Conservation (phyloP, 1,140 invertebrate genomes). For the Agrypnia vestita region DNA sequence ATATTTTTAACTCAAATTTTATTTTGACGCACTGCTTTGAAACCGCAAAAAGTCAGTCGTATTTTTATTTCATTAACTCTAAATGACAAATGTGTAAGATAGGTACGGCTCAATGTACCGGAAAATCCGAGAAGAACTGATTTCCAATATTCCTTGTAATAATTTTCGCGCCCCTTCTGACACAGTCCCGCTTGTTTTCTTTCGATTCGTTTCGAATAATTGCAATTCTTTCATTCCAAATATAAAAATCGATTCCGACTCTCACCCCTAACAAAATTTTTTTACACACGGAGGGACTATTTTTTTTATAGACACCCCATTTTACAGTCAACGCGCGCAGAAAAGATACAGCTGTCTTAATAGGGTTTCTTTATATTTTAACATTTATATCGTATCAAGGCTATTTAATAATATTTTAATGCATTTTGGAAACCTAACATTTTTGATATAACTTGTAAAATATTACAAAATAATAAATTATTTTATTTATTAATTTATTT, state of each 20-base stretch:
- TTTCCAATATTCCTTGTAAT: slow-evolving; percentile 46
- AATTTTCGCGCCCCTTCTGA: slow-evolving; percentile 42
- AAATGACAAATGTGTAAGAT: slow-evolving; percentile 44
- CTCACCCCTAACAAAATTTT: slow-evolving; percentile 35
- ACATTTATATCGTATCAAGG: neutral
- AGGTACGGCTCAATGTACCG: neutral
- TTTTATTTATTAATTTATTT: too few relatives aligned
- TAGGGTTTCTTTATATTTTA: slow-evolving; percentile 4
- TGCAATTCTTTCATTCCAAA: slow-evolving; percentile 61
- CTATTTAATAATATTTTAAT: too few relatives aligned
- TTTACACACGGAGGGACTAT: neutral
- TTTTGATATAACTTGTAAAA: too few relatives aligned
- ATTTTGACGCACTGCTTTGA: neutral
- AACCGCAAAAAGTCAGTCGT: slow-evolving; percentile 13
- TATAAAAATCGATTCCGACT: slow-evolving; percentile 54
- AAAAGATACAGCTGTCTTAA: slow-evolving; percentile 8
- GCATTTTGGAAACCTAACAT: too few relatives aligned
- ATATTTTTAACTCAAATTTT: too few relatives aligned
- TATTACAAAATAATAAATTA: too few relatives aligned
- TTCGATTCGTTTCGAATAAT: slow-evolving; percentile 61
- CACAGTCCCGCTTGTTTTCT: slow-evolving; percentile 59
- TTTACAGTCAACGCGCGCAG: slow-evolving; percentile 7
- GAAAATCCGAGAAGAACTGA: slow-evolving; percentile 25
- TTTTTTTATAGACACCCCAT: slow-evolving; percentile 1
- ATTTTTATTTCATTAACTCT: slow-evolving; percentile 52